phyloP scores from a whole-genome alignment of 1,140 invertebrate genomes.

The Diorhabda elongata region DNA sequence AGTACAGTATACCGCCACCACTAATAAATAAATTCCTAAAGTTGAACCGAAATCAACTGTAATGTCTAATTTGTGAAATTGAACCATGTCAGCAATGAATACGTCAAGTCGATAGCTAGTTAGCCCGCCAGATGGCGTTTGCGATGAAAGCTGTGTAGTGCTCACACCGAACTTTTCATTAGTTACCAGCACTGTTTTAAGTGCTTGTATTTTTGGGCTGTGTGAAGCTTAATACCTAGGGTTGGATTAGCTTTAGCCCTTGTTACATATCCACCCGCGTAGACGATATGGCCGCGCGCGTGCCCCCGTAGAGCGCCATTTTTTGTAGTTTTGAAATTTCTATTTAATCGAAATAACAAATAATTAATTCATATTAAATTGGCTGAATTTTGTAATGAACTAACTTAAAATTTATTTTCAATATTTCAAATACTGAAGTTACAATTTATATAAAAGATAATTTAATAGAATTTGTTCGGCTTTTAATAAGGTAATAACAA shows the following conservation, averaged over 20 bases:
- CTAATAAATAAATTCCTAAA: no score
- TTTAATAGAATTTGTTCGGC: no score
- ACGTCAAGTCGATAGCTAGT: background rate
- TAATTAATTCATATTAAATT: no score
- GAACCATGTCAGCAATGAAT: background rate
- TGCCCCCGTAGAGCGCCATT: constrained; percentile 34
- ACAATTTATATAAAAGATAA: no score
- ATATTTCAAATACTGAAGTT: no score
- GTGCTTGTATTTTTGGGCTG: constrained; percentile 50
- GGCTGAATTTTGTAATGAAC: no score
- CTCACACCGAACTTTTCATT: constrained; percentile 47
- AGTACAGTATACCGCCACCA: no score
- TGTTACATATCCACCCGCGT: constrained; percentile 49
- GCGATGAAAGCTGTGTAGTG: constrained; percentile 45
- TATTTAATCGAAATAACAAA: background rate
- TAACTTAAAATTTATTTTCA: no score
- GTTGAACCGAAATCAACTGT: no score
- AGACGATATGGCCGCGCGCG: constrained; percentile 40
- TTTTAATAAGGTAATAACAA: no score
- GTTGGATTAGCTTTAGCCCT: constrained; percentile 51
- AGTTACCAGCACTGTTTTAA: constrained; percentile 49
- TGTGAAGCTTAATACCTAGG: constrained; percentile 49
- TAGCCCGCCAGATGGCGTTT: constrained; percentile 19
- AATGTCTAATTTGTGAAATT: no score
- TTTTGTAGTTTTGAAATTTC: background rate